These are phyloP conservation scores for Dipus sagitta DNA, from an alignment of 2,797 vertebrate genomes.

Conservation along the genomic window DNA sequence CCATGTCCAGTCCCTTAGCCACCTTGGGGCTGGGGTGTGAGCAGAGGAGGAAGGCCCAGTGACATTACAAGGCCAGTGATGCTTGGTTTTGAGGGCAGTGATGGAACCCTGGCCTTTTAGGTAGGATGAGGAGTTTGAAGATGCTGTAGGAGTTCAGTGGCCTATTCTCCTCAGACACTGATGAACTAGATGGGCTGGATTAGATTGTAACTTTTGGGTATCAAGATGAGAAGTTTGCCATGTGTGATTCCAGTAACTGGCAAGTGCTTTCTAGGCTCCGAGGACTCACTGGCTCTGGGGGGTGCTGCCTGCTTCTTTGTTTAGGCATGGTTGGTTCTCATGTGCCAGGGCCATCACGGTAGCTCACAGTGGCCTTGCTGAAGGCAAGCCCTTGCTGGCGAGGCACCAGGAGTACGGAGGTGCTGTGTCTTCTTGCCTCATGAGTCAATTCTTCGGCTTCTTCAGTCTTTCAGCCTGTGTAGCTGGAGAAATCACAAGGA, in stretches of 20 bases:
- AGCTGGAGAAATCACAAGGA: neutral
- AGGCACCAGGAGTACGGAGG: neutral
- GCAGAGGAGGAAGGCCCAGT: neutral
- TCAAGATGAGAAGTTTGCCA: too few relatives aligned
- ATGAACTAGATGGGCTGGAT: too few relatives aligned
- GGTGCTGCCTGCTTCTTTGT: neutral
- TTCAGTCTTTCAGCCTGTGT: neutral
- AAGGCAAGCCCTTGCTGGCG: neutral
- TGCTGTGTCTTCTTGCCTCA: neutral
- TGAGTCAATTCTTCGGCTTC: too few relatives aligned
- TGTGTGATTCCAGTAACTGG: too few relatives aligned
- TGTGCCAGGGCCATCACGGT: neutral
- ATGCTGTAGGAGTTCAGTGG: neutral
- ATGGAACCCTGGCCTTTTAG: neutral
- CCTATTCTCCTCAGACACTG: too few relatives aligned
- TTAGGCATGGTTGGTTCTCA: neutral
- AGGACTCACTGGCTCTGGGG: too few relatives aligned
- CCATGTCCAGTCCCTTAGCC: accelerated
- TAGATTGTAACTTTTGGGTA: too few relatives aligned
- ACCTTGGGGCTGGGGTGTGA: neutral
- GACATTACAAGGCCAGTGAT: too few relatives aligned
- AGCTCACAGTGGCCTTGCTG: neutral
- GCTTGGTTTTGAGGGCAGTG: neutral
- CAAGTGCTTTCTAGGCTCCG: neutral
- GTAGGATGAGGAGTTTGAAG: too few relatives aligned